Evolutionary conservation across 2,113 vertebrate species (phyloP), one percentile per base, ranked within the genome.

Genomic region (Micronisus gabar): DNA sequence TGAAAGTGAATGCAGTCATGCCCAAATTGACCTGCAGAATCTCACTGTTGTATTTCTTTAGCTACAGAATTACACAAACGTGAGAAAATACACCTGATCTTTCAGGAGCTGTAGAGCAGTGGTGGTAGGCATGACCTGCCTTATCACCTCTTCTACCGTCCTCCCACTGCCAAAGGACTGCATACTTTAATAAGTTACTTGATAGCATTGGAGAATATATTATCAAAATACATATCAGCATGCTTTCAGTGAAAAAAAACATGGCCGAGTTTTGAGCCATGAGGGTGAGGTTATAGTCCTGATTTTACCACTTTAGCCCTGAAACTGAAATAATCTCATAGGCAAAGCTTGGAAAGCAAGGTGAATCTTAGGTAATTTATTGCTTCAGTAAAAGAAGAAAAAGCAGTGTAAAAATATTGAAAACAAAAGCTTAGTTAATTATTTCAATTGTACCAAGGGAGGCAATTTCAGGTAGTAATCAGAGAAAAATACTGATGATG

Each of bases 1-100:
- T 38, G 73, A 14, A 9, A 10, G 32, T 4, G 48, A 15, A 30
- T 0, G 3, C 2, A 13, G 5, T 25, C 2, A 0, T 41, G 50
- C 40, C 71, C 65, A 50, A 0, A 18, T 4, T 72, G 80, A 79
- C 80, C 56, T 26, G 30, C 18, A 26, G 61, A 38, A 7, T 34
- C 52, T 58, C 70, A 4, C 78, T n/a, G 34, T 11, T 16, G 63
- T 27, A 3, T 32, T 59, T 30, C 55, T 36, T 34, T 10, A 47
- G 63, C 29, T 20, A 6, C n/a, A 17, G 75, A 19, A 6, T 76
- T 50, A 30, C n/a, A 29, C 62, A 55, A 23, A 14, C 2, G 8
- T 32, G 34, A 58, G 56, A n/a, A 22, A 41, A 19, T 17, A 34
- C n/a, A 16, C 50, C 43, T 38, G 40, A 40, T 38, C 34, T 67